These are phyloP conservation scores for Xenopus laevis DNA, from an alignment of 2,113 vertebrate genomes.

Conservation along the genomic window DNA sequence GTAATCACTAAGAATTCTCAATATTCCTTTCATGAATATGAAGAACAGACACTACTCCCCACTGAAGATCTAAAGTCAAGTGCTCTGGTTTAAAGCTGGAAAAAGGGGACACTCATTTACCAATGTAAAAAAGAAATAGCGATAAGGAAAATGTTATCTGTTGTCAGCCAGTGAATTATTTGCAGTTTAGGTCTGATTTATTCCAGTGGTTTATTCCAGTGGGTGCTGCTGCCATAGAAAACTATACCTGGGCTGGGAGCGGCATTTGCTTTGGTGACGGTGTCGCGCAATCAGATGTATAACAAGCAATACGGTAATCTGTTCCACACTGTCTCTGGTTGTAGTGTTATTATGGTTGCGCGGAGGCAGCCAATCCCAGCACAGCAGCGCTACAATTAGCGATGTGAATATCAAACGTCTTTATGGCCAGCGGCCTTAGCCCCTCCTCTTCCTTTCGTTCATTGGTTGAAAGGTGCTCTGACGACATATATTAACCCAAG, in stretches of 20 bases:
- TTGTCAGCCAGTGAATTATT: no score
- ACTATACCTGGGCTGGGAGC: conserved; percentile 62
- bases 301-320: conserved; percentile 55
- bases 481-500: conserved; percentile 87
- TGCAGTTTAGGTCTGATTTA: no score
- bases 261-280: conserved; percentile 39
- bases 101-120: no score
- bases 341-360: conserved; percentile 70
- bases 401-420: conserved; percentile 69
- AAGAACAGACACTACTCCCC: no score
- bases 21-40: no score
- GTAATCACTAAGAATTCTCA: no score
- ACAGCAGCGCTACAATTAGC: conserved; percentile 72
- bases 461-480: conserved; percentile 72
- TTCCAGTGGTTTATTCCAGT: no score
- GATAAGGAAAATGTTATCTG: no score
- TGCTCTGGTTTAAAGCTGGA: no score
- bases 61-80: no score
- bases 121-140: no score
- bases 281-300: neutral
- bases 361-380: conserved; percentile 70
- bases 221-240: conserved; percentile 17
- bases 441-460: conserved; percentile 59
- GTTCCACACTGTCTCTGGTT: conserved; percentile 61
- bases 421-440: conserved; percentile 60